Conservation (phyloP, 2,797 vertebrate species). For the Chelon labrosus region DNA sequence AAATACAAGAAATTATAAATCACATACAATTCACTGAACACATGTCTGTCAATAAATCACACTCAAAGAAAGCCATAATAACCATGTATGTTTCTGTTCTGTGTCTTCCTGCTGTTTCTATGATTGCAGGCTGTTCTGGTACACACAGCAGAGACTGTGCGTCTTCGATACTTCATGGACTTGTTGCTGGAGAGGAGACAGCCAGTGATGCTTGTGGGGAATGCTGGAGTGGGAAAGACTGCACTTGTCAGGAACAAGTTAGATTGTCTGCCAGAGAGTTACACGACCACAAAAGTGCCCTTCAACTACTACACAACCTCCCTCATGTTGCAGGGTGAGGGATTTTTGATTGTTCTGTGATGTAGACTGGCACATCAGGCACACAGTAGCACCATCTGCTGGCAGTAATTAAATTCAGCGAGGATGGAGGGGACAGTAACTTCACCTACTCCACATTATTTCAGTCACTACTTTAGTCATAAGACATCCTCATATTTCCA, state of each 20-base stretch:
- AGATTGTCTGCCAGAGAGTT: conserved; percentile 81
- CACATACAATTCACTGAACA: conserved; percentile 83
- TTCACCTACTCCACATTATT: not conserved
- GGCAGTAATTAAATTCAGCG: conserved; percentile 44
- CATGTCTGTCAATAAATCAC: conserved; percentile 86
- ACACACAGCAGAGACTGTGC: conserved; percentile 84
- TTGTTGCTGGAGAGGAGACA: conserved; percentile 86
- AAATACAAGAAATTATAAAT: conserved; percentile 85
- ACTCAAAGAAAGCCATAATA: conserved; percentile 81
- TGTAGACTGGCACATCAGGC: conserved; percentile 12
- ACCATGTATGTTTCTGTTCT: conserved; percentile 80
- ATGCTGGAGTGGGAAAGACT: conserved; percentile 86
- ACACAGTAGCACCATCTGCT: conserved; percentile 78
- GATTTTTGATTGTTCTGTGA: conserved; percentile 30
- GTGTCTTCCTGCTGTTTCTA: conserved; percentile 70
- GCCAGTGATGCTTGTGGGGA: conserved; percentile 87
- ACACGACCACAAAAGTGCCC: conserved; percentile 81
- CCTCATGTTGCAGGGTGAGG: conserved; percentile 86
- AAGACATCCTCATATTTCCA: not conserved
- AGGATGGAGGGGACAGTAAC: not conserved
- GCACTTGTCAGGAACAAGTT: conserved; percentile 82
- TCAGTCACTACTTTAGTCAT: not conserved
- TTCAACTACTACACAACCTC: conserved; percentile 88
- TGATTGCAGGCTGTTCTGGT: conserved; percentile 87
- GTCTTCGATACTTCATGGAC: conserved; percentile 85